A percentile compares a stretch with the other conserved stretches of the same genome.
These are phyloP conservation scores for Pachliopta kotzebuea DNA, from an alignment of 2,888 invertebrate species.

Conservation along the genomic window DNA sequence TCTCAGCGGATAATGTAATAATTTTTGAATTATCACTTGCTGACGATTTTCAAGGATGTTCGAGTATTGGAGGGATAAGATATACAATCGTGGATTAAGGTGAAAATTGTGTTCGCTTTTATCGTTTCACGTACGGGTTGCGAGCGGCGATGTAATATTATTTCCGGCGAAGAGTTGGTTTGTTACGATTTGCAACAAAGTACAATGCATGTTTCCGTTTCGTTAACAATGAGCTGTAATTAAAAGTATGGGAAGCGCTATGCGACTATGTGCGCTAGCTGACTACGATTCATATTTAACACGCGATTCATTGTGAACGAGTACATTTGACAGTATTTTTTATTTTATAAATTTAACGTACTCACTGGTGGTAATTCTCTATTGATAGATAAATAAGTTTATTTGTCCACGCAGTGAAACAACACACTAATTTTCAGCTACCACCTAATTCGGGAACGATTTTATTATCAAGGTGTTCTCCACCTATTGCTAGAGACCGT, in stretches of 20 bases:
- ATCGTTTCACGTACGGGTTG: background rate
- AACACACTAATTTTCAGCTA: too few species aligned
- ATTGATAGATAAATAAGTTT: too few species aligned
- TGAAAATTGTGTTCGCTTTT: background rate
- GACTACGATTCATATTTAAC: slow-evolving; percentile 6
- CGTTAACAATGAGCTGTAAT: slow-evolving; percentile 27
- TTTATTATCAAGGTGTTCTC: too few species aligned
- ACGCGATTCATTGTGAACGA: slow-evolving; percentile 17
- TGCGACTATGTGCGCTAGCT: slow-evolving; percentile 2
- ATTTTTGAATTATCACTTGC: background rate
- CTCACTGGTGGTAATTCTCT: too few species aligned
- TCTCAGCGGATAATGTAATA: background rate
- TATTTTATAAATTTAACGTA: background rate
- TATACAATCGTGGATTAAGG: background rate
- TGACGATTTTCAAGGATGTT: background rate
- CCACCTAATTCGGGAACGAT: too few species aligned
- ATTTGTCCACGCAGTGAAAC: too few species aligned
- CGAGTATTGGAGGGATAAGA: background rate
- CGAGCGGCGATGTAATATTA: slow-evolving; percentile 22
- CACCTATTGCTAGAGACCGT: too few species aligned
- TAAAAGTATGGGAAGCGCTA: slow-evolving; percentile 25
- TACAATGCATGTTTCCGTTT: slow-evolving; percentile 29
- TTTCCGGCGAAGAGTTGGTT: slow-evolving; percentile 21
- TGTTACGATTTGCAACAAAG: slow-evolving; percentile 23
- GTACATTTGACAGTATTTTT: background rate